phyloP scores from a whole-genome alignment of 2,797 vertebrate species.

The Muraenolepis orangiensis region DNA sequence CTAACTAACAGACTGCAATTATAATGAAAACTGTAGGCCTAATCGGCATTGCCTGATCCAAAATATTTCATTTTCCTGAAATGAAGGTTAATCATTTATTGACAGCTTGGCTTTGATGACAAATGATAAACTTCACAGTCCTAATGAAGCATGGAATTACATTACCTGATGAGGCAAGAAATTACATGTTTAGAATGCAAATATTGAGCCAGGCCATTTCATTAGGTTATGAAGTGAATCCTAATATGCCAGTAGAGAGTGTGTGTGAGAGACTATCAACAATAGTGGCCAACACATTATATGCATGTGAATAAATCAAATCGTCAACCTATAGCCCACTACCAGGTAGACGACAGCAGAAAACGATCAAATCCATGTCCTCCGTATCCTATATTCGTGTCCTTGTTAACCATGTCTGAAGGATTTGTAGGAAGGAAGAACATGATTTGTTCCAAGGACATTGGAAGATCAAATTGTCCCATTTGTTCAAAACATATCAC shows the following conservation, averaged over 20 bases:
- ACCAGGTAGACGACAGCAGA: not conserved
- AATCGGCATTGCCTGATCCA: slow-evolving; percentile 56
- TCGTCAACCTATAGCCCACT: not conserved
- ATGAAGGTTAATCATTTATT: slow-evolving; percentile 80
- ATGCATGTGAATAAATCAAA: slow-evolving; percentile 22
- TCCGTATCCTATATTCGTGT: not conserved
- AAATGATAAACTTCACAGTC: slow-evolving; percentile 81
- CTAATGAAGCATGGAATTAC: slow-evolving; percentile 83
- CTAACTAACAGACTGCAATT: slow-evolving; percentile 59
- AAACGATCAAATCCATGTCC: not conserved
- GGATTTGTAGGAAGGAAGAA: slow-evolving; percentile 37
- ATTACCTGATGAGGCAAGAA: slow-evolving; percentile 81
- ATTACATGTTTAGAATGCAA: slow-evolving; percentile 78
- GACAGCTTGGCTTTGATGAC: slow-evolving; percentile 80
- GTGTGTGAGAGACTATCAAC: slow-evolving; percentile 58
- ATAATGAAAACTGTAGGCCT: slow-evolving; percentile 59
- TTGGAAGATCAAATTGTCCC: slow-evolving; percentile 64
- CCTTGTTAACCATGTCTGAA: slow-evolving; percentile 66
- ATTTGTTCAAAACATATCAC: slow-evolving; percentile 67
- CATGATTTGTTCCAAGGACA: slow-evolving; percentile 59
- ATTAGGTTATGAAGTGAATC: slow-evolving; percentile 64
- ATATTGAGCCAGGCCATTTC: slow-evolving; percentile 63
- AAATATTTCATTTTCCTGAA: slow-evolving; percentile 74
- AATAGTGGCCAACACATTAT: slow-evolving; percentile 57
- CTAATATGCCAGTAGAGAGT: slow-evolving; percentile 53